A percentile compares a stretch with the other conserved stretches of the same genome.
phyloP scores from a whole-genome alignment of 1,140 invertebrate species.

The Eriocheir sinensis region DNA sequence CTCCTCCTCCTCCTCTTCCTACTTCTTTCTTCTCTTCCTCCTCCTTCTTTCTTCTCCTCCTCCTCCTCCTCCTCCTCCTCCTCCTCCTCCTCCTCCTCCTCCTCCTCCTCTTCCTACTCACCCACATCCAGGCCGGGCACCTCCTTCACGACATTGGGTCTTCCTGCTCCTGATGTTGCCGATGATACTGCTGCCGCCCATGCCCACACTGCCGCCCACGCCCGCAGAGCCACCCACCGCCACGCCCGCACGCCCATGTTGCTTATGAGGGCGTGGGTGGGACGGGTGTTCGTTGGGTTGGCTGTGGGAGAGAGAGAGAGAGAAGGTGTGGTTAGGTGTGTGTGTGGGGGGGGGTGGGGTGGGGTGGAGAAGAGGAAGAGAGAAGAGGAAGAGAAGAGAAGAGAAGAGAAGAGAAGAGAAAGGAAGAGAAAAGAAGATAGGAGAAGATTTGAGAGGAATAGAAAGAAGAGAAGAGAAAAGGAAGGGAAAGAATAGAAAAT shows the following conservation, averaged over 20 bases:
- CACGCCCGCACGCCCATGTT: background rate
- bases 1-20: background rate
- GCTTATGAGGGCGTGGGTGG: background rate
- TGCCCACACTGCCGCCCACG: background rate
- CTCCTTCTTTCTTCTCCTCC: too few relatives aligned
- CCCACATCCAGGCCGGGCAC: background rate
- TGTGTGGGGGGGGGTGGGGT: too few relatives aligned
- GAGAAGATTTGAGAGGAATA: background rate
- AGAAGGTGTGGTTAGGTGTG: too few relatives aligned
- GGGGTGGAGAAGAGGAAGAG: too few relatives aligned
- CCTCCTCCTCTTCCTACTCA: background rate
- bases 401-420: background rate
- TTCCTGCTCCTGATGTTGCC: background rate
- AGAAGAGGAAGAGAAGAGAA: too few relatives aligned
- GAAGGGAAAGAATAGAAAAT: too few relatives aligned
- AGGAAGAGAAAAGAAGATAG: background rate
- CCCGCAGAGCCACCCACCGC: background rate
- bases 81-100: slow-evolving; percentile 4
- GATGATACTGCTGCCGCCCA: background rate
- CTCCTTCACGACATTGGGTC: background rate
- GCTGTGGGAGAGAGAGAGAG: background rate
- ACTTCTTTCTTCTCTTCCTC: too few relatives aligned
- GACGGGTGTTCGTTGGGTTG: too few relatives aligned
- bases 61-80: too few relatives aligned
- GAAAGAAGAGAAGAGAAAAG: background rate